phyloP scores from a whole-genome alignment of 2,113 vertebrate genomes.

The Lipophrys pholis region DNA sequence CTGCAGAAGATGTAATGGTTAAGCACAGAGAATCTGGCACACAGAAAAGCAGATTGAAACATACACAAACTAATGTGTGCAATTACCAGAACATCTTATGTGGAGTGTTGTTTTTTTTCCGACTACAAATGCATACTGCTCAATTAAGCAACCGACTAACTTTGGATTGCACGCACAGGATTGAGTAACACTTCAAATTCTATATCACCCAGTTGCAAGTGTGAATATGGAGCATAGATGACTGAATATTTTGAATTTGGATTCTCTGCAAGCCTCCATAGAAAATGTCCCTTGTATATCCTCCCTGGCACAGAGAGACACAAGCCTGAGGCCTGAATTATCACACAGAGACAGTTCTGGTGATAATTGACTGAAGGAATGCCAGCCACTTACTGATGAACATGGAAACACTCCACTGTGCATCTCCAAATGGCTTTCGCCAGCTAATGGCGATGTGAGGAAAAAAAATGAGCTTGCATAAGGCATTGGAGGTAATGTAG shows the following conservation, averaged over 20 bases:
- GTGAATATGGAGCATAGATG: constrained; percentile 24
- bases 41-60: too few species aligned
- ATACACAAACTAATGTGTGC: too few species aligned
- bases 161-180: too few species aligned
- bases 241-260: constrained; percentile 29
- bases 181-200: too few species aligned
- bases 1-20: too few species aligned
- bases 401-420: constrained; percentile 72
- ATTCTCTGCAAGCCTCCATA: constrained; percentile 36
- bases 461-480: constrained; percentile 66
- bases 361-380: constrained; percentile 79
- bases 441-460: constrained; percentile 70
- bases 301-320: constrained; percentile 37
- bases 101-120: too few species aligned
- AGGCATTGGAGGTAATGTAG: constrained; percentile 76
- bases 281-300: constrained; percentile 50
- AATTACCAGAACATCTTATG: too few species aligned
- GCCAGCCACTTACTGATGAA: constrained; percentile 77
- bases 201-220: background rate
- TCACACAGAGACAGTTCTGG: constrained; percentile 68
- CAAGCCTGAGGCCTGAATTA: constrained; percentile 60
- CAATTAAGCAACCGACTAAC: too few species aligned
- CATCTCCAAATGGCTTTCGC: constrained; percentile 77
- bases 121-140: too few species aligned
- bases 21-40: too few species aligned